Evolutionary conservation across 2,113 vertebrate genomes (phyloP).

Genomic region (Epinephelus lanceolatus): DNA sequence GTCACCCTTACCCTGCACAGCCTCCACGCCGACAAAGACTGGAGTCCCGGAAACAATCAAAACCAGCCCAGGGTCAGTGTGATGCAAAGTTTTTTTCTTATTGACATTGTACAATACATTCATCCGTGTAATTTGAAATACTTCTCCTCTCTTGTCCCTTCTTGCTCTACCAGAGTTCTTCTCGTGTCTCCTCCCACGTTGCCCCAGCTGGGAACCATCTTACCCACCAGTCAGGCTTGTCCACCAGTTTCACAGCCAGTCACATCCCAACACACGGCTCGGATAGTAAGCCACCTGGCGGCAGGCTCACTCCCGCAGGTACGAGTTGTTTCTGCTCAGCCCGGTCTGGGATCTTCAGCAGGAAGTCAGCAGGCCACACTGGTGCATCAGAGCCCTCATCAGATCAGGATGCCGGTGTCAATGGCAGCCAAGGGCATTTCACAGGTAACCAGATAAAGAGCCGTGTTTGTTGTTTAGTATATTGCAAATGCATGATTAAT

Average conservation of each 20-base stretch:
- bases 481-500: not conserved
- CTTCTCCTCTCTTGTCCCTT: not conserved
- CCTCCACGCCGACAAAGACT: slow-evolving; percentile 86
- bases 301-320: slow-evolving; percentile 91
- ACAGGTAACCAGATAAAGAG: slow-evolving; percentile 85
- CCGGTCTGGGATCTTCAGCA: slow-evolving; percentile 82
- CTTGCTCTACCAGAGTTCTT: slow-evolving; percentile 86
- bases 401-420: slow-evolving; percentile 91
- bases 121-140: not conserved
- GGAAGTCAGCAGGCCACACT: slow-evolving; percentile 85
- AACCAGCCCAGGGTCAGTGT: slow-evolving; percentile 88
- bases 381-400: slow-evolving; percentile 88
- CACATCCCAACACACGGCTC: slow-evolving; percentile 81
- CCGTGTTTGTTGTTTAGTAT: not conserved
- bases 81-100: not conserved
- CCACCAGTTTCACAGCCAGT: slow-evolving; percentile 83
- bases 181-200: slow-evolving; percentile 93
- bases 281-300: slow-evolving; percentile 88
- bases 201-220: slow-evolving; percentile 92
- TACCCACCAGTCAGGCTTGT: slow-evolving; percentile 86
- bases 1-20: slow-evolving; percentile 87
- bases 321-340: slow-evolving; percentile 90
- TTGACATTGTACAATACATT: not conserved
- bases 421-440: slow-evolving; percentile 89
- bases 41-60: slow-evolving; percentile 88